Conservation (phyloP, 2,888 invertebrate genomes). For the Matsumyia berberina region DNA sequence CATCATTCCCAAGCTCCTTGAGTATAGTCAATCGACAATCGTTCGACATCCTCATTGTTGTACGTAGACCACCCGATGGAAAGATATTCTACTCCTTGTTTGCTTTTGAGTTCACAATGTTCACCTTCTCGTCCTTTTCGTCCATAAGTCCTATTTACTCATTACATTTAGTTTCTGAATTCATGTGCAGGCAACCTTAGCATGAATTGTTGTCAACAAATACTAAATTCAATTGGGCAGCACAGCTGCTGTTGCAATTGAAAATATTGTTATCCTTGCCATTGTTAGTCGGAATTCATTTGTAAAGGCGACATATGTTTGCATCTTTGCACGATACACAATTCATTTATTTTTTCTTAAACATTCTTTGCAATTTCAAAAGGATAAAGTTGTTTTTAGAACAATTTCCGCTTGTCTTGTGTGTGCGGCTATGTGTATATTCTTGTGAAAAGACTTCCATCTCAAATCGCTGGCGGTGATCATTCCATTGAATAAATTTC, state of each 20-base stretch:
- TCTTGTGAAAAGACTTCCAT: no score
- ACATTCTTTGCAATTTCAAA: neutral
- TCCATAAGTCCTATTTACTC: neutral
- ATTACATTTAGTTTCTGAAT: neutral
- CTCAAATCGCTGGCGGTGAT: no score
- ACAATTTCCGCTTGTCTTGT: no score
- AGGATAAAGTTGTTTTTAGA: no score
- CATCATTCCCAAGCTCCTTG: no score
- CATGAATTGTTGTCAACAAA: neutral
- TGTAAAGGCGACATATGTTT: neutral
- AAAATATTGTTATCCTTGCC: neutral
- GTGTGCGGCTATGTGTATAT: no score
- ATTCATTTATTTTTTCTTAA: neutral
- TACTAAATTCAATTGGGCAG: constrained; percentile 7
- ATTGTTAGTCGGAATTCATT: neutral
- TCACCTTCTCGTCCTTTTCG: neutral
- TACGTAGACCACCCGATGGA: neutral
- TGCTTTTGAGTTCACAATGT: neutral
- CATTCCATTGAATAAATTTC: neutral
- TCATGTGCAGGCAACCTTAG: neutral
- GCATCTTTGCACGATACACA: neutral
- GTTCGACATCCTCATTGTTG: constrained; percentile 10
- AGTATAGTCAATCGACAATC: neutral
- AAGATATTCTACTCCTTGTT: constrained; percentile 6
- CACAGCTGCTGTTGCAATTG: constrained; percentile 10